Base-by-base conservation (phyloP, 2,113 vertebrate species). In the Excalfactoria chinensis region DNA sequence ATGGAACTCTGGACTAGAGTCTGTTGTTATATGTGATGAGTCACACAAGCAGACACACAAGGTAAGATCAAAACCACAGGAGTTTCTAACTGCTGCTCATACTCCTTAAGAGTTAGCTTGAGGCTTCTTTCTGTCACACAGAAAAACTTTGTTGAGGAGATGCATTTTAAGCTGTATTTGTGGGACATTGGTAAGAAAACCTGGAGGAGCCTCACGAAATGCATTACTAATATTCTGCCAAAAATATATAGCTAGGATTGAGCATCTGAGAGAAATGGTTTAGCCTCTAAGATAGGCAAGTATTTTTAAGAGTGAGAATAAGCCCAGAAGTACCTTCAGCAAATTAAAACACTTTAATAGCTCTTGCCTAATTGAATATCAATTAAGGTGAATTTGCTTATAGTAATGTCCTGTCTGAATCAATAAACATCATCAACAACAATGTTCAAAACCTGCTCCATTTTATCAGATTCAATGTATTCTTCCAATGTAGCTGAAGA, bases 351-450 rank as follows among this genome's bases (percentile, higher is more conserved):
- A 60, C 12, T 87, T 85, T 46, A 80, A 68, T 51, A 88, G 8
- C 13, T 80, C 13, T 74, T 88, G 56, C 17, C 13, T 83, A 88
- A 83, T 7, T 63, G 32, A 83, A 46, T 59, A 23, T 14, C 49
- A 85, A 6, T 91, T 83, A 93, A 64, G 16, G 83, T 60, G 37
- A 88, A 89, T 74, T 86, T 89, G 41, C 28, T 76, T 80, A 56
- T 67, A 76, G 49, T 55, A 89, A 86, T 18, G 13, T 32, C 72
- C 15, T 41, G 53, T 34, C 15, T 83, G 67, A 96, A 90, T 85
- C 70, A 75, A 87, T 55, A 95, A 74, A 86, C 66, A 76, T 15
- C 20, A 66, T 69, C 84, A 84, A 69, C 63, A 60, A 69, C 72
- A 83, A 21, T 76, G 79, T 89, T 35, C 32, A 77, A 83, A 77